Evolutionary conservation across 2,888 invertebrate genomes (phyloP).

Genomic region (Drosophila stalkeri): DNA sequence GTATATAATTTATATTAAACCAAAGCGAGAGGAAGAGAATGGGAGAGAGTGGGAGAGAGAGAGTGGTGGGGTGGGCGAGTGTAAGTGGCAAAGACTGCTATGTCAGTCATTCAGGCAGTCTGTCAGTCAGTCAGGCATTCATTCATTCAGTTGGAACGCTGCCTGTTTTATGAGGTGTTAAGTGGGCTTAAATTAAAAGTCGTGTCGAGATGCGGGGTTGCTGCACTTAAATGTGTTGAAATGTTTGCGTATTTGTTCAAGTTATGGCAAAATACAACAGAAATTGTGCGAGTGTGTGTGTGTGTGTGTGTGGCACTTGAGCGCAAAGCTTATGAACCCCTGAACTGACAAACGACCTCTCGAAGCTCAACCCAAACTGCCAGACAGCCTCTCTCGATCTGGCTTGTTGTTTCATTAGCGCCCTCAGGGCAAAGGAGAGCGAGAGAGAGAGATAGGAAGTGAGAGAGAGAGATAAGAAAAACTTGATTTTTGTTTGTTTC

Average conservation of each 20-base stretch:
- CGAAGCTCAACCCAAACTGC: neutral
- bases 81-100: neutral
- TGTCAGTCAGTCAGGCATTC: conserved; percentile 52
- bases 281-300: conserved; percentile 12
- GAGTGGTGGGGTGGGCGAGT: neutral
- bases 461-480: conserved; percentile 6
- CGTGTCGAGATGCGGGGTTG: conserved; percentile 22
- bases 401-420: conserved; percentile 56
- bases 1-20: conserved; percentile 76
- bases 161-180: conserved; percentile 81
- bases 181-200: conserved; percentile 82
- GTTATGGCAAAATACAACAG: conserved; percentile 70
- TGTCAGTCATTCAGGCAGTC: conserved; percentile 34
- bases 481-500: conserved; percentile 74
- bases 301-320: conserved; percentile 48
- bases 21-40: neutral
- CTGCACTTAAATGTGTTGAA: conserved; percentile 68
- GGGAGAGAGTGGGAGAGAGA: neutral
- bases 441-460: neutral
- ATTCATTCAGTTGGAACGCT: conserved; percentile 62
- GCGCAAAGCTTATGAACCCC: conserved; percentile 31
- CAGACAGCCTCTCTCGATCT: conserved; percentile 15
- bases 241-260: conserved; percentile 78
- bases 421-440: conserved; percentile 22
- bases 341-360: conserved; percentile 35